Base-by-base conservation (phyloP, 2,113 vertebrate genomes). In the Phalacrocorax brasilianus region DNA sequence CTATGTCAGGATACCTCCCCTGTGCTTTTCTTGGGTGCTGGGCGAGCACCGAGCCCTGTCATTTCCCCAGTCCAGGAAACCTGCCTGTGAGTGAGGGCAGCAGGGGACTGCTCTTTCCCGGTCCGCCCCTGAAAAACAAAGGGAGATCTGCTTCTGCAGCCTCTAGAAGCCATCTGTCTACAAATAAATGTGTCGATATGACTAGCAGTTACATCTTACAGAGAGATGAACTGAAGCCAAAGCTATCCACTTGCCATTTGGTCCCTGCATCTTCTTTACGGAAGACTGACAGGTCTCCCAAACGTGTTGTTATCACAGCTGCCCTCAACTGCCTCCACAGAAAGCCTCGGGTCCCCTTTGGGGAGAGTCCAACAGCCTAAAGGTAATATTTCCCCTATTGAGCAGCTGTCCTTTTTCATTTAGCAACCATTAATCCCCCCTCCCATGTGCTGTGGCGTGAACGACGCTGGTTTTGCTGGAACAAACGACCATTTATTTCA, bases 31-130 rank as follows among this genome's bases (percentile, higher is more conserved):
- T 32, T 3, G 8, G 61, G 50, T 22, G 9, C 33, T 20, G 28
- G 4, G 5, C 24, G 4, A 55, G 19, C 16, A 28, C 19, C 0
- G 0, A 45, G 35, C 7, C 8, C 32, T 15, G 16, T 1, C 0
- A 4, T 3, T 40, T 21, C 47, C 21, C 47, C 27, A 28, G 10
- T 6, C 8, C 33, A 28, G 47, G 74, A 80, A 44, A n/a, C 26
- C 19, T 5, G 1, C 24, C 63, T 7, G 17, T 9, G 75, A 42
- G 28, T 0, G 1, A 73, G 19, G 22, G 28, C 53, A 61, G n/a
- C 2, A 1, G 19, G 35, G 8, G 6, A 14, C 21, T 10, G 42
- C n/a, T 45, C 28, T 13, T 65, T 8, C 24, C 45, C 8, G 7
- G 40, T 6, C 28, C 19, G 12, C 17, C 5, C 32, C 55, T 8